These are phyloP conservation scores for Tribolium freemani DNA, from an alignment of 2,888 invertebrate species.

Conservation along the genomic window DNA sequence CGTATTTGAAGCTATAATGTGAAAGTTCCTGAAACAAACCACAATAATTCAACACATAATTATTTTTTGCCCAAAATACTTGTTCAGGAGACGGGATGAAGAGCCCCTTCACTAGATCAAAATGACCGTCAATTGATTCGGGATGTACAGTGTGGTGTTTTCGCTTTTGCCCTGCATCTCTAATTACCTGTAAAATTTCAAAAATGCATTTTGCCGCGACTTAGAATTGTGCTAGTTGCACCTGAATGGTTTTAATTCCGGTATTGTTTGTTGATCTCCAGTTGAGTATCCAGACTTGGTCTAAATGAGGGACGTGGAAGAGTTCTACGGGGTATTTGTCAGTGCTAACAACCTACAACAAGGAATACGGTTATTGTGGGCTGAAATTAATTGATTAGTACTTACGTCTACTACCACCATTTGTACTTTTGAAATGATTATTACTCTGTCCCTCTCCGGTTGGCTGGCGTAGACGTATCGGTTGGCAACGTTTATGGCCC, in stretches of 20 bases:
- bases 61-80: constrained; percentile 58
- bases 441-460: constrained; percentile 77
- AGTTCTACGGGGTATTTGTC: constrained; percentile 81
- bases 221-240: constrained; percentile 30
- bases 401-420: constrained; percentile 79
- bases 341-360: constrained; percentile 73
- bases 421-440: constrained; percentile 80
- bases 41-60: no score
- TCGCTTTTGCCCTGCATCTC: constrained; percentile 79
- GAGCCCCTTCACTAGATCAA: constrained; percentile 78
- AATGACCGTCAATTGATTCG: constrained; percentile 82
- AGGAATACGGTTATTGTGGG: not conserved
- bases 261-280: constrained; percentile 74
- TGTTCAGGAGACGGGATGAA: constrained; percentile 74
- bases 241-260: constrained; percentile 77
- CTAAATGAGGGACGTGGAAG: constrained; percentile 78
- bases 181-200: constrained; percentile 71
- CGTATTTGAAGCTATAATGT: constrained; percentile 76
- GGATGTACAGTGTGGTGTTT: constrained; percentile 82
- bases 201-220: not conserved
- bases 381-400: constrained; percentile 2
- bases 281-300: constrained; percentile 83
- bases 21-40: constrained; percentile 68
- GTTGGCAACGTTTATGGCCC: constrained; percentile 79
- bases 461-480: constrained; percentile 81